phyloP scores from a whole-genome alignment of 2,888 invertebrate genomes.

The Agrotis clavis region DNA sequence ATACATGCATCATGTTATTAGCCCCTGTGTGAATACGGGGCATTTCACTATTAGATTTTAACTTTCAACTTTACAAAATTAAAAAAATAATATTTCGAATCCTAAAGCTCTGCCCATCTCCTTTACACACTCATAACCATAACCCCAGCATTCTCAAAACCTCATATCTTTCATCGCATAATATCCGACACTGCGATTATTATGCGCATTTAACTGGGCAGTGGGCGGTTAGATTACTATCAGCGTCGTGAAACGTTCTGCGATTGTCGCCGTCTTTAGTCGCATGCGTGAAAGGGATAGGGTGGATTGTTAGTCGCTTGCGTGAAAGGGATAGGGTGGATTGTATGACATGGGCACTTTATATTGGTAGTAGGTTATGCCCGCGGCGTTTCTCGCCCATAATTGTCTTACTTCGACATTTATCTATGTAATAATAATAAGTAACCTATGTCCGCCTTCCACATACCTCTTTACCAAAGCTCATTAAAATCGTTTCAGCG shows the following conservation, averaged over 20 bases:
- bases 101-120: not conserved
- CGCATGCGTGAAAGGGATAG: conserved; percentile 19
- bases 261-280: conserved; percentile 68
- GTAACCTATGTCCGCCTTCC: no score
- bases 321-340: conserved; percentile 7
- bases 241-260: conserved; percentile 61
- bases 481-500: no score
- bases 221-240: conserved; percentile 68
- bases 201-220: conserved; percentile 65
- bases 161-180: conserved; percentile 64
- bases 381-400: no score
- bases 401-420: no score
- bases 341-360: not conserved
- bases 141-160: conserved; percentile 3
- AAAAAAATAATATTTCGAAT: no score
- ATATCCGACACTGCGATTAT: conserved; percentile 61
- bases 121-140: conserved; percentile 11
- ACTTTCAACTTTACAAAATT: no score
- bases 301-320: conserved; percentile 4
- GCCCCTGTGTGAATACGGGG: no score
- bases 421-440: no score
- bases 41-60: no score
- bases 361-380: no score
- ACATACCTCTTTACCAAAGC: no score
- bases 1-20: no score